Evolutionary conservation across 2,113 vertebrate genomes (phyloP).

Genomic region (Phalacrocorax carbo): DNA sequence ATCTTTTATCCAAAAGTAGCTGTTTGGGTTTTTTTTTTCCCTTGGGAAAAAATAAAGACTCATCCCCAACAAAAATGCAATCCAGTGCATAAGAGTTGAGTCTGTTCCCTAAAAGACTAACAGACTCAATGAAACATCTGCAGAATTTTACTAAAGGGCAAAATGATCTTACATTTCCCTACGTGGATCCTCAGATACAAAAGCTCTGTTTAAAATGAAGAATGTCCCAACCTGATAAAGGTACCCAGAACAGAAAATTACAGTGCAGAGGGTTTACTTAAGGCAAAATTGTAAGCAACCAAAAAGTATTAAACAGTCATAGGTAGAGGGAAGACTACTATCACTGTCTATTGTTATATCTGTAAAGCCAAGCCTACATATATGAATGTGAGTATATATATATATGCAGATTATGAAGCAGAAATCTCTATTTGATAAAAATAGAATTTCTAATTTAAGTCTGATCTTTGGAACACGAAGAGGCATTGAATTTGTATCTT

Average conservation of each 20-base stretch:
- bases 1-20: background rate
- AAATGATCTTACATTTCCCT: background rate
- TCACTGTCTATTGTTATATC: background rate
- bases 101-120: background rate
- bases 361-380: background rate
- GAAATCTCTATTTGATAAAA: background rate
- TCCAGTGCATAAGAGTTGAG: background rate
- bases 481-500: background rate
- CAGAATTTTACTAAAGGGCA: background rate
- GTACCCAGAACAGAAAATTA: background rate
- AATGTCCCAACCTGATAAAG: background rate
- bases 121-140: background rate
- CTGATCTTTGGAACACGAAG: background rate
- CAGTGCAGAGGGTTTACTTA: background rate
- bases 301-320: background rate
- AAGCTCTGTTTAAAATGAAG: background rate
- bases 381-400: background rate
- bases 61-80: background rate
- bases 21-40: background rate
- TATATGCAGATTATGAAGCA: background rate
- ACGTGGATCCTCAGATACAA: background rate
- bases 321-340: background rate
- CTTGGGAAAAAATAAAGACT: background rate
- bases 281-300: background rate
- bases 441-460: background rate